phyloP scores from a whole-genome alignment of 2,113 vertebrate genomes.

The Gymnarchus niloticus region DNA sequence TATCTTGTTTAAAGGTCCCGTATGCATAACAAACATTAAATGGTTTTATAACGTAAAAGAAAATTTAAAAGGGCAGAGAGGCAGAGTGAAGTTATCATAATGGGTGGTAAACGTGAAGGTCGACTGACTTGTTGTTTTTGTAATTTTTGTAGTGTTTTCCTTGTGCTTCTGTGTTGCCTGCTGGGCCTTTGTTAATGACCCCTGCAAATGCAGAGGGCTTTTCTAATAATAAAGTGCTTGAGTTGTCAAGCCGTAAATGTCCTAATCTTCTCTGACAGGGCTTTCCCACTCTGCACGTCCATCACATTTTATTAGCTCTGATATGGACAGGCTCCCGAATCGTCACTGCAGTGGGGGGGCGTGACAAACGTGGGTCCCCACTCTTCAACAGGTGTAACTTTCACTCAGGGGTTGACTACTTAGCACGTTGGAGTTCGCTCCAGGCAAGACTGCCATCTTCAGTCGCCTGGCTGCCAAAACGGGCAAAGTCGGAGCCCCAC shows the following conservation, averaged over 20 bases:
- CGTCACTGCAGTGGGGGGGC: slow-evolving; percentile 45
- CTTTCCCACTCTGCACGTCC: slow-evolving; percentile 63
- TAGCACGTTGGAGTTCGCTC: slow-evolving; percentile 22
- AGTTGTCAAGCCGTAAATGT: slow-evolving; percentile 63
- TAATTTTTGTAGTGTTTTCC: slow-evolving; percentile 41
- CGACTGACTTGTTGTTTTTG: slow-evolving; percentile 21
- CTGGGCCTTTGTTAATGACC: slow-evolving; percentile 61
- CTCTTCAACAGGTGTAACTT: slow-evolving; percentile 59
- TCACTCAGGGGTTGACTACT: slow-evolving; percentile 40
- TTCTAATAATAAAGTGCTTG: slow-evolving; percentile 68
- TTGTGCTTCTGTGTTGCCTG: slow-evolving; percentile 47
- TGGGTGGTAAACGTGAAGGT: neutral
- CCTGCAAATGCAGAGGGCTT: slow-evolving; percentile 37
- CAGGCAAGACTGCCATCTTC: slow-evolving; percentile 76
- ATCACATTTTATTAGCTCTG: slow-evolving; percentile 62
- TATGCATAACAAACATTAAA: neutral
- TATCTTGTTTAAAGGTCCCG: neutral
- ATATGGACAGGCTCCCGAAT: slow-evolving; percentile 46
- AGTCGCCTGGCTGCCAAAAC: slow-evolving; percentile 45
- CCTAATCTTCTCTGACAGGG: slow-evolving; percentile 67
- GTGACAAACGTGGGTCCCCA: slow-evolving; percentile 53
- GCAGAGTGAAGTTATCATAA: neutral
- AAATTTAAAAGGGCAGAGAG: neutral
- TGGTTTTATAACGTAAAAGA: neutral
- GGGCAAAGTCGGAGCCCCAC: neutral